These are phyloP conservation scores for Macrostomum lignano DNA, from an alignment of 1,140 invertebrate species.

Conservation along the genomic window DNA sequence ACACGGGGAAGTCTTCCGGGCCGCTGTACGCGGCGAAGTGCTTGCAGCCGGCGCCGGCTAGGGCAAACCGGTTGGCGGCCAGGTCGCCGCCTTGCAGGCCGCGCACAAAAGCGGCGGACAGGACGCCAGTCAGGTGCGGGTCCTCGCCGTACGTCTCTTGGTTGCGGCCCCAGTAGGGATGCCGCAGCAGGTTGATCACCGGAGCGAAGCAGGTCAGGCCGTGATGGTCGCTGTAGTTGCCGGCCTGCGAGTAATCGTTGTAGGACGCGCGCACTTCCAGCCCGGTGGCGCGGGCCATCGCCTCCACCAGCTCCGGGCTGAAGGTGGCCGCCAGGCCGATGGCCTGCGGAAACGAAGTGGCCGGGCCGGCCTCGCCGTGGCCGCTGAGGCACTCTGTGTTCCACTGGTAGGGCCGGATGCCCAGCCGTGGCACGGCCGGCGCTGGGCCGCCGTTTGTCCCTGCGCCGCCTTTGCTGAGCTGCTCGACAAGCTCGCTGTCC, in stretches of 20 bases:
- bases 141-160: constrained; percentile 27
- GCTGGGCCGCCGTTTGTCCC: constrained; percentile 11
- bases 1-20: background rate
- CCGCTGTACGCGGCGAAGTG: no score
- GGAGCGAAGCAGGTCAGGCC: constrained; percentile 20
- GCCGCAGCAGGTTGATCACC: constrained; percentile 21
- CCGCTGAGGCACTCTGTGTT: constrained; percentile 17
- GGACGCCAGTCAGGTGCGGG: constrained; percentile 14
- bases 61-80: no score
- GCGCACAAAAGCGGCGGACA: constrained; percentile 12
- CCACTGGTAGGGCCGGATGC: constrained; percentile 17
- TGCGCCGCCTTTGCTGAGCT: constrained; percentile 16
- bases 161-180: constrained; percentile 20
- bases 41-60: no score
- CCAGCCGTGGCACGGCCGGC: constrained; percentile 13
- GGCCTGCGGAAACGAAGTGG: constrained; percentile 18
- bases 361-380: constrained; percentile 12
- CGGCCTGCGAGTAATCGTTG: constrained; percentile 12
- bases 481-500: constrained; percentile 14
- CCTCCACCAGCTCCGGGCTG: constrained; percentile 11
- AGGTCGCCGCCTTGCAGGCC: constrained; percentile 9
- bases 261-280: constrained; percentile 18
- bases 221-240: constrained; percentile 11
- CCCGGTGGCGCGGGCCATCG: constrained; percentile 14
- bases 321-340: constrained; percentile 18